Base-by-base conservation (phyloP, 2,797 vertebrate genomes). In the Sardinella longiceps region DNA sequence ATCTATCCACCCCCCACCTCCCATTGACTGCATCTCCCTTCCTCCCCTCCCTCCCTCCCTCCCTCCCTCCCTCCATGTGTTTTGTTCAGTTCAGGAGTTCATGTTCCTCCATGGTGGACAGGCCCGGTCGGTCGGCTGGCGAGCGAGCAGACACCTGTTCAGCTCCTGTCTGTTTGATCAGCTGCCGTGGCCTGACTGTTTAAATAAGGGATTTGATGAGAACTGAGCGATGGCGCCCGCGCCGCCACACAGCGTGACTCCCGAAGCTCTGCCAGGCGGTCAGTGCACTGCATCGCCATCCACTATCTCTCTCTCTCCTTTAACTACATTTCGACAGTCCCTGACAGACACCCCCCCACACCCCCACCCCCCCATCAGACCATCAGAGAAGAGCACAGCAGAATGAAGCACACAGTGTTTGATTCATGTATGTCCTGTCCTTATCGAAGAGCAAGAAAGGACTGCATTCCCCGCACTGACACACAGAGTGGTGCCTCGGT, bases 91-190 rank as follows among this genome's bases (percentile, higher is more conserved):
- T 88, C 81, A 82, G 60, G 30, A 88, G 86, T 87, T 90, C 88
- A 87, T 86, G 43, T 51, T 80, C 66, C 33, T 33, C 70, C 45
- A 80, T 83, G 60, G 43, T 43, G 11, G 45, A 39, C 81, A 18
- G 30, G 50, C 60, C 88, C 86, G 84, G 85, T 87, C 86, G 84
- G 85, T 87, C 85, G 88, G 88, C 33, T 87, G 84, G 25, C 70
- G 81, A 45, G 46, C 86, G 77, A 87, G 88, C 85, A 87, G 85
- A 89, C 87, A 87, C 87, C 84, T 90, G 86, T 88, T 89, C 81
- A 83, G 85, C 87, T 85, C 87, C 85, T 81, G 46, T 66, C 81
- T 63, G 87, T 84, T 84, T 83, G 85, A 83, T 60, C 70, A 46
- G 11, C 84, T 82, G 60, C 51, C 20, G 25, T 30, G 45, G 86